Conservation (phyloP, 2,113 vertebrate species). For the Drymodes brunneopygia region DNA sequence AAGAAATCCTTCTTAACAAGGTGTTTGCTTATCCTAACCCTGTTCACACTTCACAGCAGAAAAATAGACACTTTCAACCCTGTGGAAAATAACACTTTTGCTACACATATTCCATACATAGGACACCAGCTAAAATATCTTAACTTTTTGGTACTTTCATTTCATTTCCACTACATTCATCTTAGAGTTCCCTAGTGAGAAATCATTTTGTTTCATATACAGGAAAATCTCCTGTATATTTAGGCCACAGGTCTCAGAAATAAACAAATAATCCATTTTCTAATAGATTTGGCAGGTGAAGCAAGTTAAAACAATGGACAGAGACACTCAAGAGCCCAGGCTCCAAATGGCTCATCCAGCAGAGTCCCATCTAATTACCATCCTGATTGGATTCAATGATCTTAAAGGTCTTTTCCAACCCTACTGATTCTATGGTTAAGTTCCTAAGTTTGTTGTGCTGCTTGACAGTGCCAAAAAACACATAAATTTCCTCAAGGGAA, state of each 20-base stretch:
- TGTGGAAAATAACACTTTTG: background rate
- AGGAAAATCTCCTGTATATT: background rate
- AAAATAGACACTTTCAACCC: background rate
- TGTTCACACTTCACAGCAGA: background rate
- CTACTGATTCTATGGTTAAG: background rate
- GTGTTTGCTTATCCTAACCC: background rate
- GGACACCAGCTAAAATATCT: background rate
- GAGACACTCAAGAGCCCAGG: background rate
- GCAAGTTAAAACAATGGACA: background rate
- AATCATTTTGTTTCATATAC: background rate
- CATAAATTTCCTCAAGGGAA: background rate
- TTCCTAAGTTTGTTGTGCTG: background rate
- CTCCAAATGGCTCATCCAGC: background rate
- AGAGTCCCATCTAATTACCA: background rate
- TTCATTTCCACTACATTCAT: background rate
- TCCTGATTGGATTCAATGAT: background rate
- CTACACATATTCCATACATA: background rate
- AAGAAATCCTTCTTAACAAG: background rate
- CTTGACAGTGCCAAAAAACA: background rate
- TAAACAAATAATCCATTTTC: background rate
- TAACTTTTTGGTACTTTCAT: background rate
- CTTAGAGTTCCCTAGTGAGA: background rate
- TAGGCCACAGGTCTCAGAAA: background rate
- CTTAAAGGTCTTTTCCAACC: background rate
- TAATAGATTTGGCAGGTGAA: background rate